Evolutionary conservation across 2,888 invertebrate genomes (phyloP).

Genomic region (Drosophila falleni): DNA sequence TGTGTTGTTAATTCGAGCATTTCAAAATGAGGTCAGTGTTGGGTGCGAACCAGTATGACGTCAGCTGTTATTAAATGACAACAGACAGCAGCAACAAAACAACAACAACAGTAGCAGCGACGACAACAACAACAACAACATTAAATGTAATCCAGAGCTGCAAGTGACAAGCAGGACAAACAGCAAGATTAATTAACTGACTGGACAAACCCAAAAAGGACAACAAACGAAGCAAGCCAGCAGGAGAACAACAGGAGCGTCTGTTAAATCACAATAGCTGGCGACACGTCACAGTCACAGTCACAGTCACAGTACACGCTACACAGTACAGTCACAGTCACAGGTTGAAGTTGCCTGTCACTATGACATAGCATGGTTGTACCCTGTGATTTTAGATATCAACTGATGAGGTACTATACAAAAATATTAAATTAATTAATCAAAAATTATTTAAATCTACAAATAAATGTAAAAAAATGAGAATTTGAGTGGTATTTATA

Average conservation of each 20-base stretch:
- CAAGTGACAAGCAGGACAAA: conserved; percentile 60
- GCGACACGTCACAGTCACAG: conserved; percentile 23
- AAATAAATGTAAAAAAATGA: too few species aligned
- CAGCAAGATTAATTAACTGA: conserved; percentile 72
- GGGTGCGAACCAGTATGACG: conserved; percentile 47
- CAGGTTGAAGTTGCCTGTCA: not conserved
- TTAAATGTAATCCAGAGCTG: conserved; percentile 56
- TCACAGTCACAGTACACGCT: conserved; percentile 1
- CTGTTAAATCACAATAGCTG: conserved; percentile 47
- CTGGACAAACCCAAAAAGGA: conserved; percentile 43
- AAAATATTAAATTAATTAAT: not conserved
- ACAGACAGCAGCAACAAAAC: conserved; percentile 1
- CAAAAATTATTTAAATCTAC: too few species aligned
- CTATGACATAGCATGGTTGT: conserved; percentile 27
- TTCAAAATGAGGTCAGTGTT: conserved; percentile 50
- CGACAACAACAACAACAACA: conserved; percentile 25
- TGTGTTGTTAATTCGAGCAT: conserved; percentile 25
- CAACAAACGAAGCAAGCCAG: not conserved
- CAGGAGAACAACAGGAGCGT: conserved; percentile 16
- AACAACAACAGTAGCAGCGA: not conserved
- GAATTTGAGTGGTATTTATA: too few species aligned
- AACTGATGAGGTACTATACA: not conserved
- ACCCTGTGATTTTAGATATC: conserved; percentile 20
- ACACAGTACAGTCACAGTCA: not conserved
- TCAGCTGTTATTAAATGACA: conserved; percentile 47